Evolutionary conservation across 2,113 vertebrate species (phyloP), one percentile per base, ranked within the genome.

Genomic region (Gallinago jamesoni): DNA sequence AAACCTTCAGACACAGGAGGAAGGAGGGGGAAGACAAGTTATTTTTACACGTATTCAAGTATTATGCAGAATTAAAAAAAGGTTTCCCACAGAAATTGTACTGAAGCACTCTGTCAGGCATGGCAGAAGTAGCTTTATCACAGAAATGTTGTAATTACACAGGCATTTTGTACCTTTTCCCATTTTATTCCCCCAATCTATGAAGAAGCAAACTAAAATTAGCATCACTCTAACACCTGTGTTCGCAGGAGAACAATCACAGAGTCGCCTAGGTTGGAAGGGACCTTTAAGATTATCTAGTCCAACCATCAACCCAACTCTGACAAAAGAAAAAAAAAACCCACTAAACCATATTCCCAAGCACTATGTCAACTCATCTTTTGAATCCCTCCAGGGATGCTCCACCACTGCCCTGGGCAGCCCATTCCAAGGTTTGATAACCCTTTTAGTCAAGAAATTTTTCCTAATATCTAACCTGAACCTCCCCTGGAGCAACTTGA

Each of bases 131-230:
- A 27, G 4, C 31, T 96, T 93, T 72, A 80, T 74, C 83, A 53
- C 48, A 50, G 6, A 64, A 63, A 9, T 23, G 55, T 39, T 86
- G 59, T 79, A 62, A 93, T 83, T 75, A 56, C 84, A 90, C 64
- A 57, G 37, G 89, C 7, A 30, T 63, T 90, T 75, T 83, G 33
- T 45, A 69, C 90, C 86, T 45, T 74, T 88, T 85, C 85, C 41
- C 80, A 45, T 57, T 95, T 87, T 52, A 80, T 21, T 6, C 7
- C 72, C 56, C 20, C 27, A 16, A 55, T 37, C 90, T 87, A 37
- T 28, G 52, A 82, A 80, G 92, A 74, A 90, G 43, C 14, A 92
- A 97, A 85, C 70, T 50, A 89, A 73, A 96, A 70, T 85, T 16
- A 90, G 70, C 55, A 20, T 73, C 95, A 68, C 96, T 90, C 90